A percentile compares a stretch with the other conserved stretches of the same genome.
phyloP scores from a whole-genome alignment of 2,888 invertebrate species.

The Epinotia nisella region DNA sequence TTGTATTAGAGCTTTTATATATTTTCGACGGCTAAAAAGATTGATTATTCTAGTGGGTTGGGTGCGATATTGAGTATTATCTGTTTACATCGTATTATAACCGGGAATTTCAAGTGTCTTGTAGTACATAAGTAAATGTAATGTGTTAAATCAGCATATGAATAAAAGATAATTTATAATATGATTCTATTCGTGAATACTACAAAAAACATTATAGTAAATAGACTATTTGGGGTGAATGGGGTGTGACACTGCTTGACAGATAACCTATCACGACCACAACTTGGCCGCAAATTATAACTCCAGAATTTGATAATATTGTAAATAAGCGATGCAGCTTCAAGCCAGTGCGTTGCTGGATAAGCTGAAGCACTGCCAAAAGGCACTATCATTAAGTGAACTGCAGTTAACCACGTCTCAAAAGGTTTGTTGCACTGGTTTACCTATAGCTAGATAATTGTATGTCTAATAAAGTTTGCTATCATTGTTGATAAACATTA shows the following conservation, averaged over 20 bases:
- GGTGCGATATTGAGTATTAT: constrained; percentile 1
- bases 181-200: background rate
- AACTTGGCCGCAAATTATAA: constrained; percentile 37
- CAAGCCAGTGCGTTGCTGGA: constrained; percentile 84
- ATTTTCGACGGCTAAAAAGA: background rate
- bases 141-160: constrained; percentile 47
- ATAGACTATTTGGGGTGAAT: constrained; percentile 45
- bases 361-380: constrained; percentile 82
- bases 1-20: background rate
- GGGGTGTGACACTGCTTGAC: constrained; percentile 53
- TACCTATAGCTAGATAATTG: constrained; percentile 1
- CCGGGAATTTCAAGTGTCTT: constrained; percentile 47
- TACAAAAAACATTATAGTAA: constrained; percentile 20
- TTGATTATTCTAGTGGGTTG: background rate
- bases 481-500: constrained; percentile 40
- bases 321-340: constrained; percentile 68
- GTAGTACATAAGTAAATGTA: constrained; percentile 4
- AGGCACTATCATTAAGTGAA: constrained; percentile 74
- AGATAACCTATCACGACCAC: constrained; percentile 58
- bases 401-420: constrained; percentile 87
- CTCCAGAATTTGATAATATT: constrained; percentile 16
- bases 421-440: constrained; percentile 81
- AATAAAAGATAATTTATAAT: constrained; percentile 9
- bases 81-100: constrained; percentile 23
- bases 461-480: constrained; percentile 13